Conservation (phyloP, 2,113 vertebrate genomes). For the Brachyhypopomus occidentalis region DNA sequence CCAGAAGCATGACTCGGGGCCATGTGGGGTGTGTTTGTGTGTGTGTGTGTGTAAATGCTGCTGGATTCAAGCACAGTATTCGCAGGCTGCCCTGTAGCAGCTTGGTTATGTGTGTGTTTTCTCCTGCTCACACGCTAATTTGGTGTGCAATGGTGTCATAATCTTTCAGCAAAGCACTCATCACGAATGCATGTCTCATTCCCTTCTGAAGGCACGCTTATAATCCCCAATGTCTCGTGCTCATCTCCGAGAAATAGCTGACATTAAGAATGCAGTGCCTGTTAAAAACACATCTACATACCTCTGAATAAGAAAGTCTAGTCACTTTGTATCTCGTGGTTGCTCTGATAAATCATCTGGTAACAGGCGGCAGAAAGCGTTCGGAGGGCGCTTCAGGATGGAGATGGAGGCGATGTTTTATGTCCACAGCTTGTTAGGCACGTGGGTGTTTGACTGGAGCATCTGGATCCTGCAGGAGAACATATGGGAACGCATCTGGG, state of each 20-base stretch:
- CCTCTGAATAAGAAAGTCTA: conserved; percentile 66
- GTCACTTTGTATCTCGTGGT: conserved; percentile 64
- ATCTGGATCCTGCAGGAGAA: conserved; percentile 75
- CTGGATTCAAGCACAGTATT: background rate
- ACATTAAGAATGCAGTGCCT: conserved; percentile 62
- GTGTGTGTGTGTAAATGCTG: background rate
- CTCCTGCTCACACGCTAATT: conserved; percentile 40
- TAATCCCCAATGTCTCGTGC: conserved; percentile 64
- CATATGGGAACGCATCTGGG: conserved; percentile 80
- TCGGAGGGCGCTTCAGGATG: conserved; percentile 59
- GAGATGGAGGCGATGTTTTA: conserved; percentile 74
- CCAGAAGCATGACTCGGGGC: background rate
- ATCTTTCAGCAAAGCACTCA: conserved; percentile 39
- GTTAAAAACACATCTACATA: conserved; percentile 63
- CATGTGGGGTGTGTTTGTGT: background rate
- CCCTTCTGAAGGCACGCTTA: conserved; percentile 68
- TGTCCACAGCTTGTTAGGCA: conserved; percentile 81
- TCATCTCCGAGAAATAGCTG: conserved; percentile 54
- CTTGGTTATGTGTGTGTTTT: conserved; percentile 6
- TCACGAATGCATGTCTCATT: conserved; percentile 5
- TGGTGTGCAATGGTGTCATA: conserved; percentile 34
- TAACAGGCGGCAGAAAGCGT: conserved; percentile 64
- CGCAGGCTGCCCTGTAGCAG: background rate
- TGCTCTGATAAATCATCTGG: conserved; percentile 69
- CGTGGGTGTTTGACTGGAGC: conserved; percentile 72